Evolutionary conservation across 2,888 invertebrate genomes (phyloP).

Genomic region (Cheilosia pagana): DNA sequence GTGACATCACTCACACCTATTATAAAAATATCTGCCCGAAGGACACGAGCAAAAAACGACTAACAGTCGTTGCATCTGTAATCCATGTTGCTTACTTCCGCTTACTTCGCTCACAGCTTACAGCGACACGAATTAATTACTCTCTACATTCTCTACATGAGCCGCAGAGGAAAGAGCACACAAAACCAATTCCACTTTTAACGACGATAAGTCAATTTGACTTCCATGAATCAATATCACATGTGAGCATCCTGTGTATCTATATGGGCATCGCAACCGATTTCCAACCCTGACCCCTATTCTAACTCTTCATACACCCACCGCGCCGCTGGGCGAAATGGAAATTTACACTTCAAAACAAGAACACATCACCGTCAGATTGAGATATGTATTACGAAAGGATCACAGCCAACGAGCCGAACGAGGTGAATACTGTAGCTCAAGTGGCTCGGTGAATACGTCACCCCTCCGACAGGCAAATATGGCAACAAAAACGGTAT

Average conservation of each 20-base stretch:
- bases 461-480: constrained; percentile 20
- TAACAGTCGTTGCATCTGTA: constrained; percentile 35
- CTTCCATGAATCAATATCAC: constrained; percentile 14
- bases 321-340: not conserved
- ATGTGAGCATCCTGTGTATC: not conserved
- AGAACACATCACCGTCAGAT: constrained; percentile 39
- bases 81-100: constrained; percentile 43
- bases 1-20: not conserved
- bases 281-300: constrained; percentile 55
- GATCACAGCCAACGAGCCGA: constrained; percentile 31
- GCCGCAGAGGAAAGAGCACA: constrained; percentile 32
- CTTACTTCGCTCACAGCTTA: constrained; percentile 38
- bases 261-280: constrained; percentile 1
- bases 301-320: not conserved
- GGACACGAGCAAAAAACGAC: constrained; percentile 35
- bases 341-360: constrained; percentile 30
- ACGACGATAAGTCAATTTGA: constrained; percentile 31
- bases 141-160: constrained; percentile 7
- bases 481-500: constrained; percentile 38
- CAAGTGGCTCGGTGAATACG: constrained; percentile 26
- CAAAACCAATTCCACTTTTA: constrained; percentile 57
- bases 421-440: constrained; percentile 45
- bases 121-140: constrained; percentile 46
- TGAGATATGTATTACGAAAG: constrained; percentile 41
- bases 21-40: constrained; percentile 19